Conservation (phyloP, 1,140 invertebrate genomes). For the Neodiprion fabricii region DNA sequence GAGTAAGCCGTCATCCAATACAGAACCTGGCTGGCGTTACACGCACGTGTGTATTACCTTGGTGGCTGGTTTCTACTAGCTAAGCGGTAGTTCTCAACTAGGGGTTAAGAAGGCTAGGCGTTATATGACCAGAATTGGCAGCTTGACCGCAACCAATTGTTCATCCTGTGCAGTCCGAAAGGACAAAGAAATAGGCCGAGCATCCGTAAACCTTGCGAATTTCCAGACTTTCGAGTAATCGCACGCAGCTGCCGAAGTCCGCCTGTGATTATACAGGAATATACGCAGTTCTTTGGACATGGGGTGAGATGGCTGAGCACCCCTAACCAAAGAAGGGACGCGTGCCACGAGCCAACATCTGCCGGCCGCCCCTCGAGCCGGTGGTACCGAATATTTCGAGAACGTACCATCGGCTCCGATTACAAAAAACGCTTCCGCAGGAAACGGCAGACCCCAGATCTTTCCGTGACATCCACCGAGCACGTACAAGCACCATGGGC, state of each 20-base stretch:
- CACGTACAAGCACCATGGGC: not conserved
- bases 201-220: not conserved
- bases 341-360: slow-evolving; percentile 55
- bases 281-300: not conserved
- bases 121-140: not conserved
- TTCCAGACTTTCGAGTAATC: not conserved
- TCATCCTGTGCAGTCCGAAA: no score
- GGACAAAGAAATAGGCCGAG: not conserved
- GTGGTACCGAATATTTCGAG: slow-evolving; percentile 23
- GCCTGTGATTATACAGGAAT: not conserved
- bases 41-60: not conserved
- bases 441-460: slow-evolving; percentile 43
- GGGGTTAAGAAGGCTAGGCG: not conserved
- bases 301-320: slow-evolving; percentile 26
- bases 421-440: slow-evolving; percentile 58
- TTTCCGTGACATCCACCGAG: slow-evolving; percentile 26
- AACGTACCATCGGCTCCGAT: slow-evolving; percentile 35
- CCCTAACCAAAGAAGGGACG: slow-evolving; percentile 40
- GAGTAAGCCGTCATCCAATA: not conserved
- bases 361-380: slow-evolving; percentile 47
- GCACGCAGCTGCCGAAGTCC: not conserved
- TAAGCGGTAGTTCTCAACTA: not conserved
- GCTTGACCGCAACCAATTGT: not conserved
- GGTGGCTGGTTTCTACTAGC: not conserved
- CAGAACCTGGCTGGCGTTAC: not conserved